A percentile compares a stretch with the other conserved stretches of the same genome.
Conservation (phyloP, 1,140 invertebrate species). For the Eumaeus atala region DNA sequence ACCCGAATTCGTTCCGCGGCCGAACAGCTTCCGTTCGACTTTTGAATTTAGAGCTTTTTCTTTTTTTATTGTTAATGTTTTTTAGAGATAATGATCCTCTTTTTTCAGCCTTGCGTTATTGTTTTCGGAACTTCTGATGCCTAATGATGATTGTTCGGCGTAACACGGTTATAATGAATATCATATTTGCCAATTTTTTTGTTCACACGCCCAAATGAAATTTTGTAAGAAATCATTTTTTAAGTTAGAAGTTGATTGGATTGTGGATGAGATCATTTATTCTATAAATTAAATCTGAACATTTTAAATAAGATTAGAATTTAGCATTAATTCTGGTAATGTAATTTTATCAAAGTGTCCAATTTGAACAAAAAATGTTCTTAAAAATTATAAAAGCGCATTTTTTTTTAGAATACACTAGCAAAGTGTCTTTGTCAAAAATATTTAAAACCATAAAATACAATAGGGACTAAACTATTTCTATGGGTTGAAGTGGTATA, state of each 20-base stretch:
- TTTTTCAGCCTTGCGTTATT: conserved; percentile 43
- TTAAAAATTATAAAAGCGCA: too few species aligned
- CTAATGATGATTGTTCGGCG: conserved; percentile 51
- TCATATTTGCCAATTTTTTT: conserved; percentile 29
- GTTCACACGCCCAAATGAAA: conserved; percentile 28
- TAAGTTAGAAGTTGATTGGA: conserved; percentile 12
- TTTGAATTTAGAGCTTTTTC: conserved; percentile 52
- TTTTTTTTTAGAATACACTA: too few species aligned
- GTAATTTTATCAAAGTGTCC: too few species aligned
- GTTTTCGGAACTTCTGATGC: conserved; percentile 47
- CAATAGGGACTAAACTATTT: too few species aligned
- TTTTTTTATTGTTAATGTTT: conserved; percentile 36
- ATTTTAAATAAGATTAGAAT: too few species aligned
- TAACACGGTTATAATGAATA: conserved; percentile 47
- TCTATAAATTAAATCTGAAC: neutral
- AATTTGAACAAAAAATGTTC: too few species aligned
- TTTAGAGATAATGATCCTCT: conserved; percentile 40
- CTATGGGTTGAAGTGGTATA: too few species aligned
- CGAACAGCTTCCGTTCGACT: conserved; percentile 50
- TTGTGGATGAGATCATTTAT: neutral
- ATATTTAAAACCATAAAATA: too few species aligned
- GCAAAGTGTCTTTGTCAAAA: too few species aligned
- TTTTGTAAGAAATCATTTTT: conserved; percentile 30
- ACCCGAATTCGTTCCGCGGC: conserved; percentile 51
- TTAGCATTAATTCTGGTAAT: too few species aligned